Base-by-base conservation (phyloP, 1,140 invertebrate genomes). In the Ectropis grisescens region DNA sequence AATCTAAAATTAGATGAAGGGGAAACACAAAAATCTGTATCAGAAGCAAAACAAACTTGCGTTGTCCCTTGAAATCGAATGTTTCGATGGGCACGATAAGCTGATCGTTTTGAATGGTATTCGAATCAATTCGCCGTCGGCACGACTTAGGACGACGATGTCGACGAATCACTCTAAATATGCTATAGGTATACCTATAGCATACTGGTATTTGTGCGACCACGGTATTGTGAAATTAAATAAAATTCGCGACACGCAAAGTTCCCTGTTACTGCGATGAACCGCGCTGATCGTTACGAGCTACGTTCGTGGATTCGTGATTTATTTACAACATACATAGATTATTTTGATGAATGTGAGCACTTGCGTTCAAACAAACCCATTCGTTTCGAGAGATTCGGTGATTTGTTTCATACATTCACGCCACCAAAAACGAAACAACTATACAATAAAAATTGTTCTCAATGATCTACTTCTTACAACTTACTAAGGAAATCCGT, bases 181-280 rank as follows among this genome's bases (percentile, higher is more conserved):
- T 30, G 35, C n/a, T n/a, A n/a, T 39, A 28, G 32, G 24, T 26
- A 26, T 11, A 25, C 28, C 28, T 42, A 32, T n/a, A n/a, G n/a
- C n/a, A n/a, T n/a, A n/a, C n/a, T n/a, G n/a, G n/a, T n/a, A n/a
- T n/a, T n/a, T n/a, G n/a, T n/a, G n/a, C n/a, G n/a, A n/a, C n/a
- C n/a, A 40, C 25, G 32, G 31, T 40, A 23, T 26, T 30, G 26
- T 24, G 13, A 41, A 48, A 53, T 53, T 53, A 37, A 45, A 48
- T 48, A 48, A 53, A 53, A 53, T 53, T 38, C 36, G 29, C 35
- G n/a, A 41, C 45, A 54, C 46, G 50, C 46, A 38, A 41, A 23
- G 19, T n/a, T n/a, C 19, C 19, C 9, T 22, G 19, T 22, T 5
- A 5, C 19, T 9, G 4, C 19, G 4, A 4, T 5, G 19, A 9